Conservation (phyloP, 2,888 invertebrate genomes). For the Mactromeris polynyma region DNA sequence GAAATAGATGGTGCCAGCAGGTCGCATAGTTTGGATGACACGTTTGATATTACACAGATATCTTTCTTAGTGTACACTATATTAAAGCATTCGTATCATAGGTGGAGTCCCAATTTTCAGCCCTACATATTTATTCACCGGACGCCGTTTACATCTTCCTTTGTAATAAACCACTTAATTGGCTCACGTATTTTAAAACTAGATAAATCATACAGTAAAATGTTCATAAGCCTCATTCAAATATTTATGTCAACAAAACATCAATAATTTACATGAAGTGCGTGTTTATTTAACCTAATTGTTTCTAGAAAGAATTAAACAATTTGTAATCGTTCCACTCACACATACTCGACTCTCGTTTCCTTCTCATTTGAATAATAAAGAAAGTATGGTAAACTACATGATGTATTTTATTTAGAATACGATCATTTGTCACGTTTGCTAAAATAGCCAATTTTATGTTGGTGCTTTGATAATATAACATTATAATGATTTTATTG, state of each 20-base stretch:
- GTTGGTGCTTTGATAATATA: too few relatives aligned
- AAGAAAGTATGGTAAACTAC: too few relatives aligned
- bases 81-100: not conserved
- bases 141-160: not conserved
- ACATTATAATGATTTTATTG: too few relatives aligned
- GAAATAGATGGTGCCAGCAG: constrained; percentile 21
- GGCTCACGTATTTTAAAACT: not conserved
- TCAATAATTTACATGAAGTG: not conserved
- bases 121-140: not conserved
- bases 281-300: not conserved
- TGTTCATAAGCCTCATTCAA: not conserved
- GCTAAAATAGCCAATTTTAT: too few relatives aligned
- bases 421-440: too few relatives aligned
- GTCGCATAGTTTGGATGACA: constrained; percentile 35
- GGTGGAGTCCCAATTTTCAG: not conserved
- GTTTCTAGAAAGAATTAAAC: not conserved
- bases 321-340: too few relatives aligned
- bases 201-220: not conserved
- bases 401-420: too few relatives aligned
- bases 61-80: not conserved
- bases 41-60: constrained; percentile 6
- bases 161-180: not conserved
- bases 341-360: too few relatives aligned
- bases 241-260: not conserved
- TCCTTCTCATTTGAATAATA: too few relatives aligned